Conservation (phyloP, 2,113 vertebrate species). For the Girardinichthys multiradiatus region DNA sequence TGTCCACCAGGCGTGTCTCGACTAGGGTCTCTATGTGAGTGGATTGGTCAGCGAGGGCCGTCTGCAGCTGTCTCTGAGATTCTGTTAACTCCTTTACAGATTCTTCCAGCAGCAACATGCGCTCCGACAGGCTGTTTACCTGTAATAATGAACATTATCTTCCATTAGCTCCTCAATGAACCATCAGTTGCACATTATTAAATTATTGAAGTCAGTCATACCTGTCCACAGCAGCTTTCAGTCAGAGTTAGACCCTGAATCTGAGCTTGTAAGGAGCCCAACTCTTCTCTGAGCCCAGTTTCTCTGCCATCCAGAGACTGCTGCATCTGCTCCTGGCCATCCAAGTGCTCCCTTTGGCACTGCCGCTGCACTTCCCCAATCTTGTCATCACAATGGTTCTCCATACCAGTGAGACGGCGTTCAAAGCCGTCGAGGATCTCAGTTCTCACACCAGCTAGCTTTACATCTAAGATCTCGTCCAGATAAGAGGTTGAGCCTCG, state of each 20-base stretch:
- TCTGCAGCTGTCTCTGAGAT: slow-evolving; percentile 83
- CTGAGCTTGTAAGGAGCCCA: slow-evolving; percentile 88
- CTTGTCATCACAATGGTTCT: slow-evolving; percentile 85
- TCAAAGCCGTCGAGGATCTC: slow-evolving; percentile 92
- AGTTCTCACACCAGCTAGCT: slow-evolving; percentile 83
- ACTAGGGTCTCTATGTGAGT: slow-evolving; percentile 81
- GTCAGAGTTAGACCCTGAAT: slow-evolving; percentile 91
- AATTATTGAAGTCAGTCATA: slow-evolving; percentile 32
- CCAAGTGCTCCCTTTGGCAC: slow-evolving; percentile 88
- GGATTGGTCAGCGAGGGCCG: slow-evolving; percentile 77
- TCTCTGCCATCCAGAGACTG: slow-evolving; percentile 91
- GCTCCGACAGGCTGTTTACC: slow-evolving; percentile 84
- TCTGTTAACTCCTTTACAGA: slow-evolving; percentile 87
- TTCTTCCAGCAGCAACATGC: slow-evolving; percentile 88
- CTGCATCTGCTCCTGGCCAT: slow-evolving; percentile 86
- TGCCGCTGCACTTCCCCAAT: slow-evolving; percentile 87
- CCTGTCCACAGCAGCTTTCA: slow-evolving; percentile 89
- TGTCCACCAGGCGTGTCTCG: slow-evolving; percentile 84
- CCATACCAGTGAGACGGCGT: slow-evolving; percentile 85
- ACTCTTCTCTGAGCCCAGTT: slow-evolving; percentile 88
- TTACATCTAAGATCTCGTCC: slow-evolving; percentile 85
- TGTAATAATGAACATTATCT: slow-evolving; percentile 38
- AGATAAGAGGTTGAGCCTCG: slow-evolving; percentile 78
- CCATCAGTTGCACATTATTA: neutral
- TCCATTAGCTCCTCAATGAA: neutral